Evolutionary conservation across 2,888 invertebrate genomes (phyloP).

Genomic region (Rotaria macrura): DNA sequence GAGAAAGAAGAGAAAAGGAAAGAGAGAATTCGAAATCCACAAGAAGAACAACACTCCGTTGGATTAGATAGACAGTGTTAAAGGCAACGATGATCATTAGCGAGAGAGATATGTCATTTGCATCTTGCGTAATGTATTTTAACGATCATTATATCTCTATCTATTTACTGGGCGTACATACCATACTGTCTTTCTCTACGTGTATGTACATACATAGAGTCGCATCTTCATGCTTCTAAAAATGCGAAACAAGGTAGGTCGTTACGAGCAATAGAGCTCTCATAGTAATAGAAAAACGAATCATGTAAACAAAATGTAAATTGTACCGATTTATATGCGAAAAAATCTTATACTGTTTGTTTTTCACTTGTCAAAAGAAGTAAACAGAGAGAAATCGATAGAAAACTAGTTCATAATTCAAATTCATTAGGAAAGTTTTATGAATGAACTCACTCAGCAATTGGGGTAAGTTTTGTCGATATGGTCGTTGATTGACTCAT

Average conservation of each 20-base stretch:
- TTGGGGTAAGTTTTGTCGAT: neutral
- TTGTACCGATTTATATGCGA: neutral
- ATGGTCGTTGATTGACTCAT: neutral
- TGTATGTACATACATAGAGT: neutral
- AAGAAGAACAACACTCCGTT: neutral
- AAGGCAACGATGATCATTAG: neutral
- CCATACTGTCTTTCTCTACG: neutral
- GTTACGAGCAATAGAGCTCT: neutral
- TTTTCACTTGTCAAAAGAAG: neutral
- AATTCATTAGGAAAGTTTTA: neutral
- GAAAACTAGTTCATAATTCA: neutral
- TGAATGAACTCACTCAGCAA: neutral
- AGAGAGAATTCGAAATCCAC: neutral
- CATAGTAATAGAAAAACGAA: neutral
- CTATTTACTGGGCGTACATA: neutral
- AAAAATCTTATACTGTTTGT: neutral
- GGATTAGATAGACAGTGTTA: neutral
- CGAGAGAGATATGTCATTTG: neutral
- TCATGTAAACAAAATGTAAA: neutral
- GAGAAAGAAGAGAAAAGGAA: no score
- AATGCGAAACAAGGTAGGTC: neutral
- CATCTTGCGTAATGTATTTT: neutral
- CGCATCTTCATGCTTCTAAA: neutral
- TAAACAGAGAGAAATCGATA: neutral
- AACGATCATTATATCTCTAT: slow-evolving; percentile 1